These are phyloP conservation scores for Chloroclysta siterata DNA, from an alignment of 2,888 invertebrate genomes.

Conservation along the genomic window DNA sequence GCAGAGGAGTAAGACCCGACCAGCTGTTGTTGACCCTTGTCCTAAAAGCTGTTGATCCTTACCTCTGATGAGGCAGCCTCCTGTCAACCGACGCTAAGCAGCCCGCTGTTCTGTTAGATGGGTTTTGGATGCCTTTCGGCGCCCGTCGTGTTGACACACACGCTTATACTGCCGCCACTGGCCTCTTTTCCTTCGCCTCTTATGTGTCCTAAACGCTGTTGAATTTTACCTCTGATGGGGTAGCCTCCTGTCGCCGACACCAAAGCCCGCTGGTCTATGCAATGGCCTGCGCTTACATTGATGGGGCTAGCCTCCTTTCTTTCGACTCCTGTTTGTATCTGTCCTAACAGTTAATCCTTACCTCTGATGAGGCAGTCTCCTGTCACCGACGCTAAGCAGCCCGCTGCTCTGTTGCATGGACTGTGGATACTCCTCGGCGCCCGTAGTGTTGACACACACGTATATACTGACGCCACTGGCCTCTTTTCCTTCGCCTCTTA, in stretches of 20 bases:
- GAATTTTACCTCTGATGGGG: conserved; percentile 71
- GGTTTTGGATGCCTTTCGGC: conserved; percentile 55
- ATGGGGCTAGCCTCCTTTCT: too few species aligned
- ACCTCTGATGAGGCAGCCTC: conserved; percentile 75
- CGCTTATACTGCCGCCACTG: conserved; percentile 37
- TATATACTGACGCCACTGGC: conserved; percentile 40
- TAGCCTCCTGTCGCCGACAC: conserved; percentile 68
- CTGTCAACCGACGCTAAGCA: conserved; percentile 76
- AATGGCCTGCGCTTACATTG: conserved; percentile 54
- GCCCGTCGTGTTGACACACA: conserved; percentile 72
- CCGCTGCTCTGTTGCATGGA: conserved; percentile 62
- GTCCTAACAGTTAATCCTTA: conserved; percentile 34
- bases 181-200: too few species aligned
- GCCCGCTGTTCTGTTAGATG: conserved; percentile 60
- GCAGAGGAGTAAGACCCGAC: too few species aligned
- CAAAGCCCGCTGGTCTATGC: too few species aligned
- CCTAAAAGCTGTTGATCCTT: background rate
- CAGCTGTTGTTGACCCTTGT: too few species aligned
- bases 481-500: conserved; percentile 43
- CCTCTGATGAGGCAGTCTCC: conserved; percentile 74
- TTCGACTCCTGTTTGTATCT: too few species aligned
- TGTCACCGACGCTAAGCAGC: conserved; percentile 73
- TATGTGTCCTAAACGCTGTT: background rate
- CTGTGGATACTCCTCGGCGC: conserved; percentile 54
- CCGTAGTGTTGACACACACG: conserved; percentile 74